Base-by-base conservation (phyloP, 1,140 invertebrate species). In the Achroia grisella region DNA sequence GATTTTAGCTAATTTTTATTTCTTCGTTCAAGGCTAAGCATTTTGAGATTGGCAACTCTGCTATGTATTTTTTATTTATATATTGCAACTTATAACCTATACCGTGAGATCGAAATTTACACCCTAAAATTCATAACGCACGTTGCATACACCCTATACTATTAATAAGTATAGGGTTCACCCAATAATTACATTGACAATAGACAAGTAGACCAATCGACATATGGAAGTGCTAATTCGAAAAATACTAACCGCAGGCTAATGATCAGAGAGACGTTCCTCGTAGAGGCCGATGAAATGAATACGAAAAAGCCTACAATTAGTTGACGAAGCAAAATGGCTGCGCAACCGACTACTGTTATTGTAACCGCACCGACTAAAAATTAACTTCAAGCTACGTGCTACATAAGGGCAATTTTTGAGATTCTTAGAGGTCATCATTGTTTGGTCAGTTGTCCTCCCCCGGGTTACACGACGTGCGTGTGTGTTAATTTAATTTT, bases 401-500 rank as follows among this genome's bases (percentile, higher is more conserved):
- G 11, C 14, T 37, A 5, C 1, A 13, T 37, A 48, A 49, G 48
- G 56, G 34, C 45, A 1, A 50, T 34, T 48, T 31, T 47, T 36
- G 36, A 48, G 41, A 44, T 32, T 44, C 5, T 14, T 27, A 23
- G 37, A 47, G 72, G 29, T 62, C 67, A 53, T 15, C 10, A 6
- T 43, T 28, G 12, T 5, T 13, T 74, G 66, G 68, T 47, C 23
- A 35, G 43, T 55, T 63, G 12, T 6, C 62, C 66, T 71, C 70
- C 70, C 68, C 66, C 44, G 57, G 49, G 63, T 65, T 65, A 62
- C 54, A 49, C 64, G 61, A 36, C 35, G 56, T 76, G 77, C 71
- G 71, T 78, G 75, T 76, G 71, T 79, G 71, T 77, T 84, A 81
- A 81, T 84, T 83, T 81, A 81, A 83, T 83, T 83, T 81, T 83